Base-by-base conservation (phyloP, 2,797 vertebrate genomes). In the Arctocebus calabarensis region DNA sequence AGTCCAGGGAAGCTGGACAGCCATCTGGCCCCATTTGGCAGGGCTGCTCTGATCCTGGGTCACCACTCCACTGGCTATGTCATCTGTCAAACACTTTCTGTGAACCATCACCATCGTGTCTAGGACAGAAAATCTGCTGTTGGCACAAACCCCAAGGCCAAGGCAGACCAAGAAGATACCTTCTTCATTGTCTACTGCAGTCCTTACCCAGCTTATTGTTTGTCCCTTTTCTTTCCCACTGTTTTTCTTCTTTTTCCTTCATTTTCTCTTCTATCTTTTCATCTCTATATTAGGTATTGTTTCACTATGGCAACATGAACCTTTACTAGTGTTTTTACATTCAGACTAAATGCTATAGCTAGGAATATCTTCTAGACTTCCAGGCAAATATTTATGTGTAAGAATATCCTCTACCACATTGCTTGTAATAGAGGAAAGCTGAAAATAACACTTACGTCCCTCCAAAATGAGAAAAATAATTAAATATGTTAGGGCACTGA, bases 1-100 rank as follows among this genome's bases (percentile, higher is more conserved):
- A 8, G 86, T 61, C 32, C 77, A 12, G 84, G 88, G 93, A 94
- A 61, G 88, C 94, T 40, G 75, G 83, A 92, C 4, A 0, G 94
- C 94, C 97, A 97, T 94, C 96, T 95, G 95, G 94, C 59, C 83
- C 85, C 71, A 32, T 5, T 48, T 87, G 94, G 95, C 96, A 88
- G 45, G 20, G 66, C 78, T 10, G 25, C 68, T 77, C 45, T 12
- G 85, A 94, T 84, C 73, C 45, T 55, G 34, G 88, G 78, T 94
- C 96, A 88, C 78, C 0, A 7, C 52, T 25, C 90, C 57, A 43
- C 0, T 0, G 52, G 95, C 64, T 84, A 48, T 29, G 57, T 96
- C 90, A 79, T 92, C 95, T 94, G 92, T 96, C 97, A 84, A 74
- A 43, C 17, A 81, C 74, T 94, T 86, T 82, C 96, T 89, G 94